A percentile compares a stretch with the other conserved stretches of the same genome.
These are phyloP conservation scores for Tinea pellionella DNA, from an alignment of 2,888 invertebrate species.

Conservation along the genomic window DNA sequence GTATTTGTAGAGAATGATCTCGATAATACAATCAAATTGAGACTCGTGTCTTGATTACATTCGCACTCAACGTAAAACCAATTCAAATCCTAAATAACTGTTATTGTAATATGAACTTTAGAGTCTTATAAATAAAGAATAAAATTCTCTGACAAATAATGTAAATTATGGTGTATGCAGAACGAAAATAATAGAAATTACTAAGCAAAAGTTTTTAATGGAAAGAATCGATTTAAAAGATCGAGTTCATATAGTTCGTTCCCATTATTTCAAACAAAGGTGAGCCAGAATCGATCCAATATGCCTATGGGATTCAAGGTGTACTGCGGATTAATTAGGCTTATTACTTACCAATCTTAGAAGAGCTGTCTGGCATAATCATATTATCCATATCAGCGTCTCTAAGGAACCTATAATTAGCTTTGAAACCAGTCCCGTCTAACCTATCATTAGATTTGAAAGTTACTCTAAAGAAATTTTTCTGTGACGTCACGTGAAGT, in stretches of 20 bases:
- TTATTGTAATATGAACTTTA: too few species aligned
- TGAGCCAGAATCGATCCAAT: too few species aligned
- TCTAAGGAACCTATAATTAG: conserved; percentile 85
- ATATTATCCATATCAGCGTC: conserved; percentile 72
- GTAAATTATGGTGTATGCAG: too few species aligned
- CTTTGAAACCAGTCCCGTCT: conserved; percentile 94
- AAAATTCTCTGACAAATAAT: too few species aligned
- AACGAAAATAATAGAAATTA: too few species aligned
- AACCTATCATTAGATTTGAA: conserved; percentile 94
- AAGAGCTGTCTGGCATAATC: conserved; percentile 34
- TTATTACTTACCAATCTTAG: conserved; percentile 6
- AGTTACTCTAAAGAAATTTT: conserved; percentile 91
- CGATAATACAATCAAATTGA: background rate
- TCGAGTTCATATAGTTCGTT: too few species aligned
- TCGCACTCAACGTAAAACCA: background rate
- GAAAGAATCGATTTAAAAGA: too few species aligned
- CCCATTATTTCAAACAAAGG: too few species aligned
- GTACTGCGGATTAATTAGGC: background rate
- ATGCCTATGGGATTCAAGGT: background rate
- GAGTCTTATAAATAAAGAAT: too few species aligned
- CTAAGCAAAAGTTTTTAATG: too few species aligned
- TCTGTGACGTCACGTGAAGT: conserved; percentile 84
- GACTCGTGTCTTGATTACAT: background rate
- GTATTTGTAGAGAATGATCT: background rate
- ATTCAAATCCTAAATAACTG: background rate